A percentile compares a stretch with the other conserved stretches of the same genome.
These are phyloP conservation scores for Fulmarus glacialis DNA, from an alignment of 2,113 vertebrate species.

Conservation along the genomic window DNA sequence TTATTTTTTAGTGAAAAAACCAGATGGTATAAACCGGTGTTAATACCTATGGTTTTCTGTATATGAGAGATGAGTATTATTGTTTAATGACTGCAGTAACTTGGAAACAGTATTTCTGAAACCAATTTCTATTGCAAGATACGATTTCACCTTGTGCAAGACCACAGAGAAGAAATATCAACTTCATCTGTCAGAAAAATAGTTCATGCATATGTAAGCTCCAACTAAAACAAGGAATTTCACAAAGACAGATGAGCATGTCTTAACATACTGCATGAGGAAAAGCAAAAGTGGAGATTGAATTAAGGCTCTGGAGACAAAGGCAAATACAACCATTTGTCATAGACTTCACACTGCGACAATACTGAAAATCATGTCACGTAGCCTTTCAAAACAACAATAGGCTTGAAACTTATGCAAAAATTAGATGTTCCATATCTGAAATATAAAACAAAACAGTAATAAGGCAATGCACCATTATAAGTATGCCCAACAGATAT, in stretches of 20 bases:
- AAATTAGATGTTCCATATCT: not conserved
- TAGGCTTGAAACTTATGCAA: not conserved
- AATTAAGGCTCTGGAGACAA: not conserved
- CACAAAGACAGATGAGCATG: not conserved
- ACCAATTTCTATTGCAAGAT: not conserved
- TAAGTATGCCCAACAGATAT: not conserved
- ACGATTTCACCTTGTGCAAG: not conserved
- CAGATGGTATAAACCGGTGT: not conserved
- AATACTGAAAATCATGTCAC: not conserved
- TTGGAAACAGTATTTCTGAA: not conserved
- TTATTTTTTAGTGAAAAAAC: not conserved
- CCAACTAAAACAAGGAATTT: not conserved
- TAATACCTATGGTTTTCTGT: not conserved
- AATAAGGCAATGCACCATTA: not conserved
- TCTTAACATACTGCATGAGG: not conserved
- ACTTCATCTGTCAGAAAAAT: not conserved
- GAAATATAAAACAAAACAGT: not conserved
- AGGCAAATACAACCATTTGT: not conserved
- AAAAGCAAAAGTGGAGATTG: not conserved
- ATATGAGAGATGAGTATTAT: not conserved
- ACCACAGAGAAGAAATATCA: not conserved
- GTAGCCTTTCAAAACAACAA: not conserved
- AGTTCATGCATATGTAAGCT: not conserved
- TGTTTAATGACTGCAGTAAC: not conserved
- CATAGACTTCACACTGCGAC: not conserved